Evolutionary conservation across 2,888 invertebrate genomes (phyloP).

Genomic region (Trachelus tabidus): DNA sequence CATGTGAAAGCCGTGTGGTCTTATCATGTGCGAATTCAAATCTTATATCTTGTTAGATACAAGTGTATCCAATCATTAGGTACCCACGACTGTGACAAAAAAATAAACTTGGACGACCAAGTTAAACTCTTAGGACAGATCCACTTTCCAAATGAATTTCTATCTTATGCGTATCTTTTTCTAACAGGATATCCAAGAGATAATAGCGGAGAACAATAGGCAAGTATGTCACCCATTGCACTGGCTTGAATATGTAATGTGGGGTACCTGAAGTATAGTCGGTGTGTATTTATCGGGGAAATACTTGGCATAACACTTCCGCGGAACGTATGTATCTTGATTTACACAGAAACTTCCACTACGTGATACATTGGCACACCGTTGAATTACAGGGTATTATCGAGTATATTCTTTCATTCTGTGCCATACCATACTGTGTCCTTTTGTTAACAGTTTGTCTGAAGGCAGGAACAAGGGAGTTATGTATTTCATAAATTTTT

Average conservation of each 20-base stretch:
- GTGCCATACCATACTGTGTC: no score
- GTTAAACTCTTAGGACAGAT: background rate
- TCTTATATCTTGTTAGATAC: no score
- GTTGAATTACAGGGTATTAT: background rate
- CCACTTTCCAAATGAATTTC: background rate
- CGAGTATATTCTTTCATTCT: background rate
- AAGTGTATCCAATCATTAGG: no score
- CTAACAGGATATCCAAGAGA: background rate
- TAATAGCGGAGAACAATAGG: background rate
- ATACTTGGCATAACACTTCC: conserved; percentile 3
- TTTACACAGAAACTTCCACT: background rate
- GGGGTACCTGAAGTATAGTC: background rate
- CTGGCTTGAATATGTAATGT: background rate
- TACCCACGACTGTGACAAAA: background rate
- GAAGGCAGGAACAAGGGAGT: no score
- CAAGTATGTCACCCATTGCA: conserved; percentile 5
- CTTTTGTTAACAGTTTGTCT: no score
- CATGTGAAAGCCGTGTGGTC: no score
- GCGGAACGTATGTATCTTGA: background rate
- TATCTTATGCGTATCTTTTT: background rate
- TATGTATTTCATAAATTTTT: no score
- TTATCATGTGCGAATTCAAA: no score
- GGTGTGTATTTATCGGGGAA: background rate
- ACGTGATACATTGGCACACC: background rate
- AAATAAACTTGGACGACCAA: background rate